Percentiles rank a stretch among this genome's conserved stretches.
These are phyloP conservation scores for Rhynchophorus ferrugineus DNA, from an alignment of 1,140 invertebrate genomes.

Conservation along the genomic window DNA sequence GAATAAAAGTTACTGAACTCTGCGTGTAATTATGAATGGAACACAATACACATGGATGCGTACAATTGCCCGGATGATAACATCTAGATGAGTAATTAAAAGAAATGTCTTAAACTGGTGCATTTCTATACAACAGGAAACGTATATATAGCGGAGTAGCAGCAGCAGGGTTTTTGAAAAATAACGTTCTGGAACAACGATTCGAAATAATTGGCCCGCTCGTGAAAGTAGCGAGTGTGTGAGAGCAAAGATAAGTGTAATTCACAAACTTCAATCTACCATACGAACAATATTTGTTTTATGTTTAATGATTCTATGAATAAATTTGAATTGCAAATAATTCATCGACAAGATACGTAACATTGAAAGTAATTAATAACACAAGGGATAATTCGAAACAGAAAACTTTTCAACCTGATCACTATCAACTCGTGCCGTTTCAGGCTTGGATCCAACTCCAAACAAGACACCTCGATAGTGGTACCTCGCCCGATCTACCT, in stretches of 20 bases:
- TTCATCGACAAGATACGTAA: too few species aligned
- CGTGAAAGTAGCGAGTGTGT: neutral
- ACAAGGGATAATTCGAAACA: too few species aligned
- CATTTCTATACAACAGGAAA: constrained; percentile 4
- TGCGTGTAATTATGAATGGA: neutral
- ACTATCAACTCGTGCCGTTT: too few species aligned
- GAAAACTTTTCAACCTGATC: too few species aligned
- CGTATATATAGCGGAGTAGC: neutral
- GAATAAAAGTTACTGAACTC: too few species aligned
- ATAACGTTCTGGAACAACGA: neutral
- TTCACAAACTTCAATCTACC: neutral
- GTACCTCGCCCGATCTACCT: too few species aligned
- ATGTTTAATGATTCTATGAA: too few species aligned
- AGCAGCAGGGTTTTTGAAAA: neutral
- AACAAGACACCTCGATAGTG: too few species aligned
- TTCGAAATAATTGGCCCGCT: neutral
- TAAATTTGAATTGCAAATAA: too few species aligned
- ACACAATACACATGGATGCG: neutral
- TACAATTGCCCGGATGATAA: neutral
- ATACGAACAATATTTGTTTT: too few species aligned
- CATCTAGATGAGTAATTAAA: neutral
- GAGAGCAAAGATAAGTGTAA: neutral
- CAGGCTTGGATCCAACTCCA: too few species aligned
- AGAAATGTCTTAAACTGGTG: constrained; percentile 5
- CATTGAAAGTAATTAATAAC: too few species aligned